phyloP scores from a whole-genome alignment of 2,888 invertebrate genomes.

The Dicyrtomina minuta region DNA sequence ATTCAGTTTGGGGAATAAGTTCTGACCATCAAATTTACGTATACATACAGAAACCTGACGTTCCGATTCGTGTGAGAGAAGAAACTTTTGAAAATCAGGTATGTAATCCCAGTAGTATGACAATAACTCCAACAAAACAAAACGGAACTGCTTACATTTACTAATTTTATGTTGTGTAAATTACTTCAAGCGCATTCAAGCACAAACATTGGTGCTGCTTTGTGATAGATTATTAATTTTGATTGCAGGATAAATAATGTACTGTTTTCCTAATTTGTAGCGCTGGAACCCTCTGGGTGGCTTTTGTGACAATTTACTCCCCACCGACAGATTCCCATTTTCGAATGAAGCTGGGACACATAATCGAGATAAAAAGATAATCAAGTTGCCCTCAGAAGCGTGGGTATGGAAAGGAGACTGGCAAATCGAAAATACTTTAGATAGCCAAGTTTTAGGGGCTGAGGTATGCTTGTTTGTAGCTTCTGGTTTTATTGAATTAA shows the following conservation, averaged over 20 bases:
- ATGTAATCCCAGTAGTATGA: too few species aligned
- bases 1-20: conserved; percentile 83
- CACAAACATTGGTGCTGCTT: too few species aligned
- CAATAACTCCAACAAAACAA: too few species aligned
- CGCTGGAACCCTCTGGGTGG: conserved; percentile 89
- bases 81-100: conserved; percentile 90
- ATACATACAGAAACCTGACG: conserved; percentile 83
- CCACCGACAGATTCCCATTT: conserved; percentile 84
- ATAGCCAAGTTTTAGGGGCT: conserved; percentile 83
- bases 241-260: too few species aligned
- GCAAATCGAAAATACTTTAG: conserved; percentile 79
- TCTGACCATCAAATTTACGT: conserved; percentile 91
- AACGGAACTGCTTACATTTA: too few species aligned
- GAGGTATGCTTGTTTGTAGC: conserved; percentile 68
- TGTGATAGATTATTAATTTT: too few species aligned
- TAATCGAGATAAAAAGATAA: conserved; percentile 75
- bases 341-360: conserved; percentile 80
- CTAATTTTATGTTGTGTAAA: too few species aligned
- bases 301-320: conserved; percentile 77
- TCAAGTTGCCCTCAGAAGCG: conserved; percentile 85
- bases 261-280: too few species aligned
- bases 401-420: conserved; percentile 98
- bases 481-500: conserved; percentile 1
- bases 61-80: conserved; percentile 85
- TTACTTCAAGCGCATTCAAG: too few species aligned